phyloP scores from a whole-genome alignment of 2,888 invertebrate genomes.

The Cephus spinipes region DNA sequence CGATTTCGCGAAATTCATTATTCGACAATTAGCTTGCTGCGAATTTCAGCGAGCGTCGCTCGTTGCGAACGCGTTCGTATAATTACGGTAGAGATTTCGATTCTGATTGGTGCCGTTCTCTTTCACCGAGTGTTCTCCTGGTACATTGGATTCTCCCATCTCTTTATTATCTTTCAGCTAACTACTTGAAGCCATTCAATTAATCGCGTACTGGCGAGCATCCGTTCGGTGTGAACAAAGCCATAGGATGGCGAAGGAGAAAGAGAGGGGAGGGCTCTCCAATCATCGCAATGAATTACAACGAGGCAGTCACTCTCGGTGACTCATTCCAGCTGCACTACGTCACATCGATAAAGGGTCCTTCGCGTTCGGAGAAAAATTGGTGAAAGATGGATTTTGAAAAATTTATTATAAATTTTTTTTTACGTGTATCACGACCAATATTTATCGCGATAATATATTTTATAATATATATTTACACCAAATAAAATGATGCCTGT shows the following conservation, averaged over 20 bases:
- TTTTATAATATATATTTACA: no score
- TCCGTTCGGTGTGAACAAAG: neutral
- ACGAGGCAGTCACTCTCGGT: constrained; percentile 50
- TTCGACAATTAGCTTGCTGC: neutral
- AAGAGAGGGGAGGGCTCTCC: constrained; percentile 27
- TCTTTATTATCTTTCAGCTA: neutral
- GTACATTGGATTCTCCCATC: neutral
- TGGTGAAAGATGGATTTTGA: neutral
- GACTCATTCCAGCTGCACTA: constrained; percentile 35
- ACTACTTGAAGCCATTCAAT: neutral
- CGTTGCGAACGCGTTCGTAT: neutral
- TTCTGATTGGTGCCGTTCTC: neutral
- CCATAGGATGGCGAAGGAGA: neutral
- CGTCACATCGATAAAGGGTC: constrained; percentile 32
- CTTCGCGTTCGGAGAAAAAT: constrained; percentile 7
- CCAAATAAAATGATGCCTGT: neutral
- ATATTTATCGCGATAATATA: neutral
- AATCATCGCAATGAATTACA: constrained; percentile 59
- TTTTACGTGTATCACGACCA: neutral
- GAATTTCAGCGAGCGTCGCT: neutral
- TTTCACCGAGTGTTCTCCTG: neutral
- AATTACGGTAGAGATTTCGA: neutral
- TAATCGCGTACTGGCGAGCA: neutral
- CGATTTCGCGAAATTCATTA: neutral
- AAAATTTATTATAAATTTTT: neutral